Evolutionary conservation across 2,797 vertebrate species (phyloP), one percentile per base, ranked within the genome.

Genomic region (Coendou prehensilis): DNA sequence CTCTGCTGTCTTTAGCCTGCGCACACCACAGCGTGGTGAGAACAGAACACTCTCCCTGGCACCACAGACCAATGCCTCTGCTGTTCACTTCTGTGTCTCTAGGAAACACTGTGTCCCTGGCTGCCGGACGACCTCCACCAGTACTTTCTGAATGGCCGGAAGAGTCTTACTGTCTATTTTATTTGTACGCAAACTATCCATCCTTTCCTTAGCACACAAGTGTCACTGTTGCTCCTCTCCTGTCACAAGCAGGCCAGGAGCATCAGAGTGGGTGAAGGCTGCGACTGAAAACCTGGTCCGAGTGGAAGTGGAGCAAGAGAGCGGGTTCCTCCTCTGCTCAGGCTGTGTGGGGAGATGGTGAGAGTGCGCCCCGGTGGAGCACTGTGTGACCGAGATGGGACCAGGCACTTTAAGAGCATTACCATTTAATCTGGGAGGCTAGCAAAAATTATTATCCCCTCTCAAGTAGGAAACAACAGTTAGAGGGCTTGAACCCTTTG

Each of bases 311-410:
- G 28, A 83, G 30, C 45, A 33, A 28, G 9, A 37, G 50, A 18
- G 23, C 41, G 45, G 2, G 3, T 33, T 0, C 6, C 4, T 63
- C 4, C 1, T 23, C 50, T 47, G 47, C 76, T 17, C 8, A 11
- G 82, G 69, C 10, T 47, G 33, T 0, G 2, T 33, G 9, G 8
- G 4, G 45, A 71, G 33, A 52, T 41, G 26, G 37, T 30, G n/a
- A 47, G 6, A 13, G n/a, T 83, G 9, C 61, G 20, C 85, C 37
- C 54, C 45, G 18, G 47, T 50, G 56, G 64, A 56, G 30, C 17
- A 4, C 14, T 54, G 8, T 87, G n/a, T 54, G 88, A 26, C 54
- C 3, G 23, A 75, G 37, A 78, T 23, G 33, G 13, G 9, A 18
- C 28, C 45, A 20, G n/a, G 41, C 33, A 11, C 33, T 89, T 67